Percentiles rank a stretch among this genome's conserved stretches.
Evolutionary conservation across 2,888 invertebrate species (phyloP).

Genomic region (Oscheius sp.): DNA sequence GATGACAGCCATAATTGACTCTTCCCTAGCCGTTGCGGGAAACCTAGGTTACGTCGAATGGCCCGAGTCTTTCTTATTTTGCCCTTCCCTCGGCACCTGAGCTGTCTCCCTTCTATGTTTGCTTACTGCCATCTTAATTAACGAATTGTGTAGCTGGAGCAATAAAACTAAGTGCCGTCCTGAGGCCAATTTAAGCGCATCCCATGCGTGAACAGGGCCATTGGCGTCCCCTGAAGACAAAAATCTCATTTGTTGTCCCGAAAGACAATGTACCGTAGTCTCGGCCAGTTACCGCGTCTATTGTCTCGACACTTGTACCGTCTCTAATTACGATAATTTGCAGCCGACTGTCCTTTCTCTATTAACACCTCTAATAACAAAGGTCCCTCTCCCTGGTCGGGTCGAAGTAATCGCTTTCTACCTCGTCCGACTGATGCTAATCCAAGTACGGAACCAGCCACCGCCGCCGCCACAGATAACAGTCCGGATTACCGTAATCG

Average conservation of each 20-base stretch:
- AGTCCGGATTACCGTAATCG: conserved; percentile 34
- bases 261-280: conserved; percentile 6
- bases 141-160: conserved; percentile 35
- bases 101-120: conserved; percentile 19
- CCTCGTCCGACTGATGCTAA: conserved; percentile 18
- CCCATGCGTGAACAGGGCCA: conserved; percentile 28
- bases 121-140: conserved; percentile 35
- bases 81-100: neutral
- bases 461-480: conserved; percentile 15
- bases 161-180: conserved; percentile 36
- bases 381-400: neutral
- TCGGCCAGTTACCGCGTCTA: conserved; percentile 18
- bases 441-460: conserved; percentile 13
- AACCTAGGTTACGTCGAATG: conserved; percentile 27
- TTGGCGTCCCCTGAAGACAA: conserved; percentile 8
- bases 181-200: conserved; percentile 36
- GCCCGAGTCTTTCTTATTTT: neutral
- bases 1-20: conserved; percentile 22
- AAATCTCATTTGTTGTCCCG: neutral
- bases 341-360: too few species aligned
- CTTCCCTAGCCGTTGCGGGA: neutral
- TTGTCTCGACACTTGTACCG: conserved; percentile 15
- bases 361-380: neutral
- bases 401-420: conserved; percentile 15
- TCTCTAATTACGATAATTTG: conserved; percentile 32